Evolutionary conservation across 2,113 vertebrate species (phyloP).

Genomic region (Myodes glareolus): DNA sequence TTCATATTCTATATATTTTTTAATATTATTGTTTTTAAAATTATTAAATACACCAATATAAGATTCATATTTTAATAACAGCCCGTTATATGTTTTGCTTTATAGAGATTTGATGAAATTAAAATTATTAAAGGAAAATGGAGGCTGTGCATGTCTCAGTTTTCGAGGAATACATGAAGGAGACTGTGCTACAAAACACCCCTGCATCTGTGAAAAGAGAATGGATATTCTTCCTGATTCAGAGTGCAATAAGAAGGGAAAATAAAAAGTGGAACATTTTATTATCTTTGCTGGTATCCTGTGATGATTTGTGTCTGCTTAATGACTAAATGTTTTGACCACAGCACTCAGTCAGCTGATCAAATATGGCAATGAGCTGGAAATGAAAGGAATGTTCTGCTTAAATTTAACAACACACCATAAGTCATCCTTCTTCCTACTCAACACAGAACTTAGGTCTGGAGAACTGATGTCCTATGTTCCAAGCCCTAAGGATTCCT

Average conservation of each 20-base stretch:
- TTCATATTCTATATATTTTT: not conserved
- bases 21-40: not conserved
- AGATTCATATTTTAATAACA: not conserved
- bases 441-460: not conserved
- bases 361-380: not conserved
- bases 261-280: not conserved
- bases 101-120: not conserved
- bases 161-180: not conserved
- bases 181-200: fast-evolving
- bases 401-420: not conserved
- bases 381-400: not conserved
- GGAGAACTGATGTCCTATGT: not conserved
- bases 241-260: not conserved
- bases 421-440: fast-evolving
- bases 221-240: no score
- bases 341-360: no score
- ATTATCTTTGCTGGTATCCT: not conserved
- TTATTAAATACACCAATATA: not conserved
- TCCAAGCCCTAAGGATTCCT: not conserved
- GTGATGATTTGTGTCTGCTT: not conserved
- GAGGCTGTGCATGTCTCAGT: not conserved
- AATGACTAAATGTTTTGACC: not conserved
- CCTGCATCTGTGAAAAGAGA: not conserved
- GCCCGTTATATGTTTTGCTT: not conserved
- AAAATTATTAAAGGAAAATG: not conserved